Base-by-base conservation (phyloP, 2,888 invertebrate genomes). In the Dicyrtoma fusca region DNA sequence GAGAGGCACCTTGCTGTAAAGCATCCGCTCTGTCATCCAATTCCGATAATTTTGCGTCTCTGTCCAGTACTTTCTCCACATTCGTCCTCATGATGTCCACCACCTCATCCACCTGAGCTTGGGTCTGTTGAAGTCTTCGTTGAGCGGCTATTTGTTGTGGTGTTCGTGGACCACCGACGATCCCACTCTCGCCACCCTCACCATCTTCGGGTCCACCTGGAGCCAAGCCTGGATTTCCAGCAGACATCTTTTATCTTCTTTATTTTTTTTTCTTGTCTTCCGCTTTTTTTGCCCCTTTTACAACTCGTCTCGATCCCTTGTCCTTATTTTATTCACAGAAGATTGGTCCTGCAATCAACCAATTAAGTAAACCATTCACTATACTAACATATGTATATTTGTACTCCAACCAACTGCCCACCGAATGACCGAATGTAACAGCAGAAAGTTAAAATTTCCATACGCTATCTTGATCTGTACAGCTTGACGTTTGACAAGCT, bases 21-120 rank as follows among this genome's bases (percentile, higher is more conserved):
- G 95, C 96, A 87, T 97, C 97, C 83, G 97, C 97, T 87, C 97
- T 88, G 84, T 95, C 94, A 83, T 97, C 97, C 75, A 97, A 86
- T 85, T 97, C 96, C 44, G 95, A 94, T 79, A 97, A 87, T 84
- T 97, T 97, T 83, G 92, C 92, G 87, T 97, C 97, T 83, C 97
- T 88, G 85, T 97, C 96, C 79, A 97, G 85, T 23, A 97, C 97
- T 84, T 97, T 97, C 83, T 97, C 96, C 65, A 97, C 96, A 84
- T 97, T 97, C 69, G 92, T 90, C 85, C 93, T 90, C 97, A 97
- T 97, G 77, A 97, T 97, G 80, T 92, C 94, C 75, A 94, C 94
- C 77, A 94, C 94, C 89, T 91, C 66, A 83, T 92, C 92, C 76
- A 92, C 92, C 86, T 92, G 92, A 77, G 92, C 92, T 84, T 92